Evolutionary conservation across 2,888 invertebrate genomes (phyloP).

Genomic region (Dermolepida albohirtum): DNA sequence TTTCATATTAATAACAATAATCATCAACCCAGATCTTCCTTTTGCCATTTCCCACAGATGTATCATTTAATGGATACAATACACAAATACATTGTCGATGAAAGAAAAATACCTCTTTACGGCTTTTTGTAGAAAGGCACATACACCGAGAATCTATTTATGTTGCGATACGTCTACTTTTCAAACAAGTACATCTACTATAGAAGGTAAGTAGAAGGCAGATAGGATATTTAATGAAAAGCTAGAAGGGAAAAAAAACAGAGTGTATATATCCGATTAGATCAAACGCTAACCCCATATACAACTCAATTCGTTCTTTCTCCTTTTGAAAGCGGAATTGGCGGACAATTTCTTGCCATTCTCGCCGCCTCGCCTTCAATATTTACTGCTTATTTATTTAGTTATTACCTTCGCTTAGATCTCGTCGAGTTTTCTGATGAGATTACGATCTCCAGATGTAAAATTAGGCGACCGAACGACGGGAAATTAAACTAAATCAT

Average conservation of each 20-base stretch:
- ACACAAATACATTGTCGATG: slow-evolving; percentile 1
- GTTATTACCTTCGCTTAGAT: no score
- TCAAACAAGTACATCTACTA: not conserved
- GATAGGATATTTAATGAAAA: no score
- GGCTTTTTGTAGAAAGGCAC: not conserved
- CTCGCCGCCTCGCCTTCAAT: slow-evolving; percentile 24
- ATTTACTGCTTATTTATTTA: slow-evolving; percentile 11
- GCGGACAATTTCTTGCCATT: slow-evolving; percentile 9
- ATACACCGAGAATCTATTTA: not conserved
- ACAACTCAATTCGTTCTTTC: slow-evolving; percentile 22
- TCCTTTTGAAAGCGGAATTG: not conserved
- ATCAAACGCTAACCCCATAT: slow-evolving; percentile 16
- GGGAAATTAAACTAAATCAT: slow-evolving; percentile 25
- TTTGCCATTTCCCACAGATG: slow-evolving; percentile 8
- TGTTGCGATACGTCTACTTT: not conserved
- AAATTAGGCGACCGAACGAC: slow-evolving; percentile 14
- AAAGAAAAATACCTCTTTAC: slow-evolving; percentile 13
- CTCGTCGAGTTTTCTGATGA: no score
- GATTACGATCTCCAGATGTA: slow-evolving; percentile 4
- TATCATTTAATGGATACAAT: not conserved
- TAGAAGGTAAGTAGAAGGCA: no score
- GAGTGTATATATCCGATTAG: not conserved
- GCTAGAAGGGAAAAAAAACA: no score
- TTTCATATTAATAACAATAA: slow-evolving; percentile 15
- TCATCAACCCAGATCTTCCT: slow-evolving; percentile 27